Base-by-base conservation (phyloP, 2,888 invertebrate genomes). In the Choristoneura rosaceana region DNA sequence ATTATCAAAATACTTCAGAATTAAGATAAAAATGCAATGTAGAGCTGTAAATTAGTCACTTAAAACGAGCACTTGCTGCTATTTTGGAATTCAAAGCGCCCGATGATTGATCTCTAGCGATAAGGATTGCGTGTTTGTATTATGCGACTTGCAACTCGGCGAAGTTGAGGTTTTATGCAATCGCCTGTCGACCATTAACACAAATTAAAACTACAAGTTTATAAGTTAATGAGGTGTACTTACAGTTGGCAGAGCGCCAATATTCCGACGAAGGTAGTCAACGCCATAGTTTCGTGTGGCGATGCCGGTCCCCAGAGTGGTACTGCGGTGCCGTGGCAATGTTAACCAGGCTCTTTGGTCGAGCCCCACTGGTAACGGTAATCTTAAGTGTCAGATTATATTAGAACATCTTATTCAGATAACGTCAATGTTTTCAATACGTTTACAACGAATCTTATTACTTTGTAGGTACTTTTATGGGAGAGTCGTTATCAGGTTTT, bases 171-270 rank as follows among this genome's bases (percentile, higher is more conserved):
- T 55, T 65, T 62, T 63, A 62, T 63, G 58, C 38, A 47, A 66
- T 43, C 8, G 43, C 43, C 60, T 8, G 15, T 61, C 61, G 62
- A 55, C 9, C 17, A 38, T 7, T 7, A 38, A 38, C 7, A 7
- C 38, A 38, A 38, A 7, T 7, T 38, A 47, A 47, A n/a, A 4
- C 12, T 17, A n/a, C 61, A 41, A 41, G 3, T 34, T 34, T 33
- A 33, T 17, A 14, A 47, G 64, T 34, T 50, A 62, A 7, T 60
- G 45, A 66, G 60, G 66, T 71, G 47, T 84, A 91, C 93, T 93
- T 78, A 93, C 93, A 83, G 82, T 73, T 90, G 89, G 83, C 87
- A 85, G 69, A 92, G 79, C 74, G 90, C 89, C 77, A 92, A 82
- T 69, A 90, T 78, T 75, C 82, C 86, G 83, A 93, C 83, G 81